Percentiles rank a stretch among this genome's conserved stretches.
Conservation (phyloP, 2,888 invertebrate species). For the Spicauda simplicius region DNA sequence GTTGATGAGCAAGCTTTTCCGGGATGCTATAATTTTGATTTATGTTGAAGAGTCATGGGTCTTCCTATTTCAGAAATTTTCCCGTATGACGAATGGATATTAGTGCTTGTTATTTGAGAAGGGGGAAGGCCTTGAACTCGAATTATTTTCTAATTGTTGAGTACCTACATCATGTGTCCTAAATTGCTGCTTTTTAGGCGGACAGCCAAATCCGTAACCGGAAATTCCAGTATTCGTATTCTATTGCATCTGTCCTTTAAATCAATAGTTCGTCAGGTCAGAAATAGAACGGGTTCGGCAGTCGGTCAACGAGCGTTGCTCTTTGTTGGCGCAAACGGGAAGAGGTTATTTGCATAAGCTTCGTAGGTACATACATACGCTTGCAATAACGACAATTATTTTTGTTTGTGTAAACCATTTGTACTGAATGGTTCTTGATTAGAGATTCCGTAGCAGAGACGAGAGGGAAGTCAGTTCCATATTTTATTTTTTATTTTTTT, state of each 20-base stretch:
- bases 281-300: slow-evolving; percentile 28
- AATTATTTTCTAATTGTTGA: too few species aligned
- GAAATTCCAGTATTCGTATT: slow-evolving; percentile 1
- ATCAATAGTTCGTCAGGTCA: slow-evolving; percentile 31
- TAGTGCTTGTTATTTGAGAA: too few species aligned
- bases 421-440: neutral
- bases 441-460: neutral
- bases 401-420: neutral
- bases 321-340: slow-evolving; percentile 32
- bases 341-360: slow-evolving; percentile 34
- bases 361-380: slow-evolving; percentile 3
- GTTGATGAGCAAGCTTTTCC: too few species aligned
- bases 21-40: too few species aligned
- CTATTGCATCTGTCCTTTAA: slow-evolving; percentile 7
- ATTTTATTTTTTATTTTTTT: too few species aligned
- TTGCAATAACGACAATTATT: neutral
- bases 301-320: slow-evolving; percentile 36
- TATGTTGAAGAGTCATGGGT: too few species aligned
- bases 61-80: too few species aligned
- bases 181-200: neutral
- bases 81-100: too few species aligned
- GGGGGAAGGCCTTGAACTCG: too few species aligned
- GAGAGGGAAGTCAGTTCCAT: neutral
- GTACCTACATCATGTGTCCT: too few species aligned
- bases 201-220: neutral